Conservation (phyloP, 1,140 invertebrate species). For the Sitobion miscanthi region DNA sequence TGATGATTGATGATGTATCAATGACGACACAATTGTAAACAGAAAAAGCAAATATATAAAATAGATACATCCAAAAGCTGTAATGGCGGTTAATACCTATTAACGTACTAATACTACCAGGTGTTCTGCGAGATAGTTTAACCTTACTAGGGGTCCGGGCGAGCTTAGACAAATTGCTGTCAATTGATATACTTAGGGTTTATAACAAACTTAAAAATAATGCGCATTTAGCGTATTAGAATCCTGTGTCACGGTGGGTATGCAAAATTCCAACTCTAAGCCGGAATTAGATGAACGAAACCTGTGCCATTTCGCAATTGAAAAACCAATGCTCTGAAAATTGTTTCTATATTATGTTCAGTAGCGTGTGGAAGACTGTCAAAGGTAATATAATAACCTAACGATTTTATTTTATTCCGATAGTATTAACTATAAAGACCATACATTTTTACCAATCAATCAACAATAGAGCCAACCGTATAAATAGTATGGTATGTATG, state of each 20-base stretch:
- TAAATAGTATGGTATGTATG: not conserved
- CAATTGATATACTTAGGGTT: not conserved
- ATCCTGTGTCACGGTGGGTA: not conserved
- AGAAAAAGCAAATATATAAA: not conserved
- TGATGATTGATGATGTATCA: not conserved
- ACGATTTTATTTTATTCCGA: not conserved
- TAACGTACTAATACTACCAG: not conserved
- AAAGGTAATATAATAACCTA: not conserved
- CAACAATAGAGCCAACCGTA: not conserved
- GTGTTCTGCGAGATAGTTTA: not conserved
- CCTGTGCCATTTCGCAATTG: not conserved
- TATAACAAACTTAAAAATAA: not conserved
- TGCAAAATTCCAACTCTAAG: not conserved
- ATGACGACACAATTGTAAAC: not conserved
- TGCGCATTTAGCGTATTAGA: not conserved
- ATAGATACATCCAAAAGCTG: not conserved
- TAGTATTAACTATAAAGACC: not conserved
- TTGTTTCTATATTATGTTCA: not conserved
- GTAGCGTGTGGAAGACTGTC: not conserved
- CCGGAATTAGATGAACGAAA: not conserved
- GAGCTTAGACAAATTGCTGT: not conserved
- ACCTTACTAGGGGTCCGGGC: not conserved
- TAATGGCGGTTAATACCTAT: not conserved
- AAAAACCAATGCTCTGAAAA: not conserved
- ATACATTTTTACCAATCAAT: not conserved